Evolutionary conservation across 2,113 vertebrate species (phyloP), one percentile per base, ranked within the genome.

Genomic region (Caranx ignobilis): DNA sequence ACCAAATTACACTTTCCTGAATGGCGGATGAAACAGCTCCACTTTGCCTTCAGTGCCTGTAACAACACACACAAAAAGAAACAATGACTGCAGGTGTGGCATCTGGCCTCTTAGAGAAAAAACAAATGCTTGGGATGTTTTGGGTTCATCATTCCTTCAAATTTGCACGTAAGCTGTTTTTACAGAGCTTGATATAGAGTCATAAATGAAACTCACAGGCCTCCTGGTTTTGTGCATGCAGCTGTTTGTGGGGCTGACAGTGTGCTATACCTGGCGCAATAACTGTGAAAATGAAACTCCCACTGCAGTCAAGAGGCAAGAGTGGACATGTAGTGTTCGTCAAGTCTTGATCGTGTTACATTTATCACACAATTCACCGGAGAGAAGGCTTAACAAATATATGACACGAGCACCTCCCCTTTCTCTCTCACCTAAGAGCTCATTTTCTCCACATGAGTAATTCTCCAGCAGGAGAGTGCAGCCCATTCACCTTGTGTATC

Each of bases 1-100:
- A 79, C 48, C 79, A 87, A 84, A 84, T 85, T 81, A 80, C 61
- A 63, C 67, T 78, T 83, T 65, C 11, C 67, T 84, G 75, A 69
- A 77, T 59, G 75, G 77, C 78, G 77, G 85, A 78, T 83, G 61
- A 81, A 78, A 79, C 62, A 69, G 76, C 82, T 81, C 61, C 54
- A 74, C 68, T 70, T 70, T 39, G 70, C 10, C 71, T 88, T 56
- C 54, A 47, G 32, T 65, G 72, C 32, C 70, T 75, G 77, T 31
- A 31, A 57, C 56, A 69, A 56, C 21, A 69, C 45, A 1, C 43
- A 32, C 0, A 65, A 37, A 35, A 48, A 54, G 34, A 48, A 39
- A 71, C 65, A 75, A 41, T 41, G 31, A 43, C 18, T 63, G 70
- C 15, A 71, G 32, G 77, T 56, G 64, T 55, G 67, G 55, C 3